Percentiles rank a stretch among this genome's conserved stretches.
phyloP scores from a whole-genome alignment of 2,888 invertebrate species.

The Eupelmus urozonus region DNA sequence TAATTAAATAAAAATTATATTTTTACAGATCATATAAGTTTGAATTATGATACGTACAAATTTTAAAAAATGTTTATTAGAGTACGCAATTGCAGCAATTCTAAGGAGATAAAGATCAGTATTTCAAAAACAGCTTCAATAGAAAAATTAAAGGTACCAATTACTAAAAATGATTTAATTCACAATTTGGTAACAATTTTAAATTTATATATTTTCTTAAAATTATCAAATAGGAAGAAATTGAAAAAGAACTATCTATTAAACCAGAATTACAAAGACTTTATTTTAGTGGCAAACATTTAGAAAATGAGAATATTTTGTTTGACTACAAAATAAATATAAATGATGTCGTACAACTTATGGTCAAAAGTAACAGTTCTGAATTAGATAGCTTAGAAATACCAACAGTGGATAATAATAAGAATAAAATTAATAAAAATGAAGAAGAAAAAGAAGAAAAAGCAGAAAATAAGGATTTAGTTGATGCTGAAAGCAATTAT shows the following conservation, averaged over 20 bases:
- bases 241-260: constrained; percentile 80
- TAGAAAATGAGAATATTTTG: constrained; percentile 85
- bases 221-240: constrained; percentile 71
- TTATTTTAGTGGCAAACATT: constrained; percentile 86
- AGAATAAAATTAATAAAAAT: constrained; percentile 57
- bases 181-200: not conserved
- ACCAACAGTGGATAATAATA: constrained; percentile 33
- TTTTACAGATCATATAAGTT: not conserved
- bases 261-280: constrained; percentile 80
- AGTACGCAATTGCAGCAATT: constrained; percentile 15
- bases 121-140: constrained; percentile 35
- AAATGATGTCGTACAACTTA: constrained; percentile 87
- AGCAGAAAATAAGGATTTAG: constrained; percentile 65
- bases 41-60: not conserved
- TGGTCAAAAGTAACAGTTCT: constrained; percentile 76
- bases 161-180: not conserved
- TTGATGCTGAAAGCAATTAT: constrained; percentile 78
- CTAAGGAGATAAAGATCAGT: constrained; percentile 13
- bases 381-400: constrained; percentile 36
- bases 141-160: constrained; percentile 39
- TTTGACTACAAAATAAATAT: constrained; percentile 87
- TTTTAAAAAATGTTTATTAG: constrained; percentile 34
- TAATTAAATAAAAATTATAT: not conserved
- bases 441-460: constrained; percentile 53
- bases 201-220: not conserved